Conservation (phyloP, 1,140 invertebrate genomes). For the Drosophila watanabei region DNA sequence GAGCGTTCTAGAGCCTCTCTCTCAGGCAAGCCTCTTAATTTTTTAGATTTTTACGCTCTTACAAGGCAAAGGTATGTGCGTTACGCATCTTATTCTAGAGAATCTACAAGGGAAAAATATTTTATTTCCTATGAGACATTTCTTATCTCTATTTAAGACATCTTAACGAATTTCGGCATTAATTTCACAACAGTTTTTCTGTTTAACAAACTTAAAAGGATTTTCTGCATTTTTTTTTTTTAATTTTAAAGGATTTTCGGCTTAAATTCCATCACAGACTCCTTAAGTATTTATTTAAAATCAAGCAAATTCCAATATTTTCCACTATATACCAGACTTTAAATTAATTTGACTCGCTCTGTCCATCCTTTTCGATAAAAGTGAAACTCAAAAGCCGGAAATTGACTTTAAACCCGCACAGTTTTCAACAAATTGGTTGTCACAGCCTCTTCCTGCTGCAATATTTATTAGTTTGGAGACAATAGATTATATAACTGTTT, state of each 20-base stretch:
- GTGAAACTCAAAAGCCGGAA: background rate
- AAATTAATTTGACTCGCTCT: background rate
- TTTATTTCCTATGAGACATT: too few species aligned
- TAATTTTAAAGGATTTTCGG: too few species aligned
- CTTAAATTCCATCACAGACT: background rate
- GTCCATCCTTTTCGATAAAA: background rate
- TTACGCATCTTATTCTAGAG: background rate
- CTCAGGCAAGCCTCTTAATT: background rate
- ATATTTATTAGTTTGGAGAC: constrained; percentile 13
- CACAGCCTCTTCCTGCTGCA: constrained; percentile 11
- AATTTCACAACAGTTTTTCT: background rate
- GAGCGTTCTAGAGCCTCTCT: background rate
- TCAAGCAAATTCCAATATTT: background rate
- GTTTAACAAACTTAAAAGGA: too few species aligned
- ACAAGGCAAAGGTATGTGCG: background rate
- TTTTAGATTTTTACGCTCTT: background rate
- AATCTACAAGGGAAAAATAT: background rate
- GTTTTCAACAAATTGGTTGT: background rate
- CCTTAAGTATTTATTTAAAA: background rate
- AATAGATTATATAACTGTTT: constrained; percentile 7
- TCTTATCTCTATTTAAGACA: background rate
- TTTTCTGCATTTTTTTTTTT: too few species aligned
- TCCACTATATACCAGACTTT: background rate
- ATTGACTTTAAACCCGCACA: background rate
- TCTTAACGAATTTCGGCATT: too few species aligned